These are phyloP conservation scores for Rotaria magnacalcarata DNA, from an alignment of 2,888 invertebrate species.

Conservation along the genomic window DNA sequence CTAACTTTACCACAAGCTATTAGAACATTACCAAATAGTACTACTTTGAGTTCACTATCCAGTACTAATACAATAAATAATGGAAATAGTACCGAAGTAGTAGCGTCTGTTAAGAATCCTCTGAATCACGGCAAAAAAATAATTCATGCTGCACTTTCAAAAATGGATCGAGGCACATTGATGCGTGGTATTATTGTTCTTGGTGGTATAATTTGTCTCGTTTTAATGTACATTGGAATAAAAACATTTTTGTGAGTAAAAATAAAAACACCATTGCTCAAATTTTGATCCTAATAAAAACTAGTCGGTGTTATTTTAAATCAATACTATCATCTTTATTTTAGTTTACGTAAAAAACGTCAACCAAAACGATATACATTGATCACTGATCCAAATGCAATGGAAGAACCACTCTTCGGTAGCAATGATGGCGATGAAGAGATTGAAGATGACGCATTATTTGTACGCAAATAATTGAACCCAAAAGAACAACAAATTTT, in stretches of 20 bases:
- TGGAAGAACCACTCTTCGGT: background rate
- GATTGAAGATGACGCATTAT: background rate
- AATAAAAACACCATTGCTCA: too few relatives aligned
- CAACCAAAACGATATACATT: conserved; percentile 31
- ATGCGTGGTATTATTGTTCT: background rate
- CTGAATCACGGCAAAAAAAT: background rate
- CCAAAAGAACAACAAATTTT: background rate
- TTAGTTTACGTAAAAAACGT: conserved; percentile 36
- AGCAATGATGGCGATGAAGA: background rate
- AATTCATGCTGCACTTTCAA: background rate
- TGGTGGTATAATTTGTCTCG: background rate
- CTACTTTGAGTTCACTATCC: background rate
- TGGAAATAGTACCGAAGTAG: background rate
- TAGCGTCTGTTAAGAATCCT: background rate
- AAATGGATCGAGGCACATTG: background rate
- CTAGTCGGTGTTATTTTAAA: too few relatives aligned
- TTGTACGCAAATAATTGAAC: background rate
- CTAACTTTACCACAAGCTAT: background rate
- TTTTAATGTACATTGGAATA: conserved; percentile 19
- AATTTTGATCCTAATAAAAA: too few relatives aligned
- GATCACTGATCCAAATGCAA: background rate
- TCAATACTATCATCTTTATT: background rate
- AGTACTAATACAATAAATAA: background rate
- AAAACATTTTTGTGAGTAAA: conserved; percentile 11
- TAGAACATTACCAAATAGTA: background rate